These are phyloP conservation scores for Agonum fuliginosum DNA, from an alignment of 2,888 invertebrate species.

Conservation along the genomic window DNA sequence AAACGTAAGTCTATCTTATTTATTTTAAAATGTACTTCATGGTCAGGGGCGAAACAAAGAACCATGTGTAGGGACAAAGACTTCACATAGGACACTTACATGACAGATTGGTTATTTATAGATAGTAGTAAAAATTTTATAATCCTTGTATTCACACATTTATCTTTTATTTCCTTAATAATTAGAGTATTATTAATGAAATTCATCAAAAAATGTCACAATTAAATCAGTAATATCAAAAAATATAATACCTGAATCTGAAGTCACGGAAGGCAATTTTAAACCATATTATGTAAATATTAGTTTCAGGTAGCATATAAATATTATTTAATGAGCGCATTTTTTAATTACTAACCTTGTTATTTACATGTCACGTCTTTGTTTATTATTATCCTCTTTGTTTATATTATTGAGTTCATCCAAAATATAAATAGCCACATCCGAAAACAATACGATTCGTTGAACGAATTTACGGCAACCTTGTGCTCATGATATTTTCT, in stretches of 20 bases:
- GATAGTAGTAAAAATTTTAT: neutral
- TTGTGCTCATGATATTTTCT: neutral
- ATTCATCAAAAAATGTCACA: too few relatives aligned
- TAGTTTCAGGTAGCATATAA: too few relatives aligned
- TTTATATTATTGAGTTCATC: slow-evolving; percentile 19
- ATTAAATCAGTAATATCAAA: too few relatives aligned
- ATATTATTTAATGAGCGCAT: neutral
- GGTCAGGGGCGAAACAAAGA: neutral
- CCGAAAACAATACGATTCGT: neutral
- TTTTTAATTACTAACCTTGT: neutral
- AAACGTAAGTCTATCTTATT: too few relatives aligned
- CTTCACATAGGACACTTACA: neutral
- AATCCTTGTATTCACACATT: too few relatives aligned
- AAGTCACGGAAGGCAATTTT: too few relatives aligned
- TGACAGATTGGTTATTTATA: neutral
- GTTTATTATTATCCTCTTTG: slow-evolving; percentile 9
- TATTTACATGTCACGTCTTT: neutral
- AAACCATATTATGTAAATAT: too few relatives aligned
- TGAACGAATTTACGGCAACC: neutral
- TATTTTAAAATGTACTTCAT: too few relatives aligned
- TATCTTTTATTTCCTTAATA: too few relatives aligned
- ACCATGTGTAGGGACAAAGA: neutral
- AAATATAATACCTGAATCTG: too few relatives aligned
- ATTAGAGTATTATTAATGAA: too few relatives aligned
- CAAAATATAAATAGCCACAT: neutral